These are phyloP conservation scores for Corythornis leucogaster DNA, from an alignment of 2,797 vertebrate genomes.

Conservation along the genomic window DNA sequence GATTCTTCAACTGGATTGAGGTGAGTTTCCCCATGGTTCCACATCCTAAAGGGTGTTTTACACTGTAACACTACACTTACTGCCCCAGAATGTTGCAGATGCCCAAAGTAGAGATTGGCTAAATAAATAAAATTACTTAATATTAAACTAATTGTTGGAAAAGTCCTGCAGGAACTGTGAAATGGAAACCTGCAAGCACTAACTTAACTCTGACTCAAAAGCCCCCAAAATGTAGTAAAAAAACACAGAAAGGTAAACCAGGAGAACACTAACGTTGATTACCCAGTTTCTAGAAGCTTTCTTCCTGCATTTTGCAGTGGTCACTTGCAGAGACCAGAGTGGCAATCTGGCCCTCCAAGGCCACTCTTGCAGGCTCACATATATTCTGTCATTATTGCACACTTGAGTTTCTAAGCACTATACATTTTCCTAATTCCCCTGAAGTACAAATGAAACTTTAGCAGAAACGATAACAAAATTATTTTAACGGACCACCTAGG, in stretches of 20 bases:
- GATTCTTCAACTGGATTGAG: neutral
- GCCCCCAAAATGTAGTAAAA: neutral
- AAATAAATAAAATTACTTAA: neutral
- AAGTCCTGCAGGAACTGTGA: neutral
- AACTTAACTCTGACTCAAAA: neutral
- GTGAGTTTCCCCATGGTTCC: neutral
- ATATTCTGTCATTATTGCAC: fast-evolving
- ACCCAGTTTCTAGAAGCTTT: neutral
- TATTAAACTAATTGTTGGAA: neutral
- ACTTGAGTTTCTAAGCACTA: neutral
- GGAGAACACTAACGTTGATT: neutral
- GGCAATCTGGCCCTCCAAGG: neutral
- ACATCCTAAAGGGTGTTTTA: neutral
- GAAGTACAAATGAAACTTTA: neutral
- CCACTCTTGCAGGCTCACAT: neutral
- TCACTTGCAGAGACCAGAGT: neutral
- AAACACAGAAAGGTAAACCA: neutral
- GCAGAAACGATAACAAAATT: neutral
- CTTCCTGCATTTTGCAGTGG: neutral
- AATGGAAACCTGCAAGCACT: neutral
- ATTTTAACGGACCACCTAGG: neutral
- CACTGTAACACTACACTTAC: fast-evolving
- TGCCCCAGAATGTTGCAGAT: neutral
- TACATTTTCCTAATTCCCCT: too few relatives aligned
- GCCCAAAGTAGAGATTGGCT: neutral